These are phyloP conservation scores for Cryptocephalus primarius DNA, from an alignment of 2,888 invertebrate genomes.

Conservation along the genomic window DNA sequence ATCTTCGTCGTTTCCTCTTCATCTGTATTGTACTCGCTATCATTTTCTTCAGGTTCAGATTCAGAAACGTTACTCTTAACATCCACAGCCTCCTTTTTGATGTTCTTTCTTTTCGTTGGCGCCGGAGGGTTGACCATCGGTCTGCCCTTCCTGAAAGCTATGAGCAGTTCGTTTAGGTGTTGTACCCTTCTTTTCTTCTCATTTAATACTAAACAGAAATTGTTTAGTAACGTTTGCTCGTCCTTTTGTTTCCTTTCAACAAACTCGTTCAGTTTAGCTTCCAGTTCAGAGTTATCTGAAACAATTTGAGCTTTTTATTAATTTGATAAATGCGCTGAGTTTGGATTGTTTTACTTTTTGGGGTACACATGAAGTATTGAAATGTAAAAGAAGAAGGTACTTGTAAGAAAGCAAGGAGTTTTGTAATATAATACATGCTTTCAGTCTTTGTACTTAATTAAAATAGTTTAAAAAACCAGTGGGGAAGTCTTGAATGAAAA, in stretches of 20 bases:
- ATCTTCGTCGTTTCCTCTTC: conserved; percentile 10
- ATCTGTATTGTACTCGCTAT: conserved; percentile 16
- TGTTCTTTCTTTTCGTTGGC: conserved; percentile 9
- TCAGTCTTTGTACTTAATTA: no score
- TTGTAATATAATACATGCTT: no score
- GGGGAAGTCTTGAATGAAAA: no score
- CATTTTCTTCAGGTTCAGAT: conserved; percentile 11
- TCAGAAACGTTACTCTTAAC: conserved; percentile 16
- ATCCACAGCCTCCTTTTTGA: conserved; percentile 8
- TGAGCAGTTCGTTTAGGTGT: conserved; percentile 28
- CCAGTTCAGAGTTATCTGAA: conserved; percentile 13
- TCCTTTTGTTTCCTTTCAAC: conserved; percentile 17
- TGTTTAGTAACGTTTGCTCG: conserved; percentile 25
- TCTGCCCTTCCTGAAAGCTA: conserved; percentile 20
- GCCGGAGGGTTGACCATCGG: conserved; percentile 15
- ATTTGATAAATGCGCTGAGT: no score
- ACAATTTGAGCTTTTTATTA: background rate
- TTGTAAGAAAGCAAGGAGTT: no score
- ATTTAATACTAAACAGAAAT: conserved; percentile 28
- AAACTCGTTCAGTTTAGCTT: conserved; percentile 19
- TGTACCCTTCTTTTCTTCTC: conserved; percentile 32
- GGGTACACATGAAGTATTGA: no score
- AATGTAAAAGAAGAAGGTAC: no score
- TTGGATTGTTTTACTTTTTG: no score
- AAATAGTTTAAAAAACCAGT: no score